These are phyloP conservation scores for Trachymyrmex septentrionalis DNA, from an alignment of 1,140 invertebrate genomes.

Conservation along the genomic window DNA sequence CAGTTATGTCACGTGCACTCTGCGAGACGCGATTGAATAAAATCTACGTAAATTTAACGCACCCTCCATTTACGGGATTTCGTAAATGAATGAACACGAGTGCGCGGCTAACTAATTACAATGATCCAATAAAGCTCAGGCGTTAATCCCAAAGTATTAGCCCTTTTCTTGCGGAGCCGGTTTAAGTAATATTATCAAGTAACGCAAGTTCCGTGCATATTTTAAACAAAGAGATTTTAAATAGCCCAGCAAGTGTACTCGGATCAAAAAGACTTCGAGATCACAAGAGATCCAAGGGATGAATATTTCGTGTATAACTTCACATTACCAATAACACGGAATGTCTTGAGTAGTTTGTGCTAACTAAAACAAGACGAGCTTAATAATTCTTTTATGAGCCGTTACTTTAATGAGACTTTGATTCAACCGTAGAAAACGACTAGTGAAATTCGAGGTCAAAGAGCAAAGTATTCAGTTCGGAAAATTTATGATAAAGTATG, in stretches of 20 bases:
- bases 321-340: not conserved
- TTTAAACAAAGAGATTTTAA: constrained; percentile 9
- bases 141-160: constrained; percentile 41
- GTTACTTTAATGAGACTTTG: not conserved
- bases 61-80: constrained; percentile 35
- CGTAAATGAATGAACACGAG: constrained; percentile 21
- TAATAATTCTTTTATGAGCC: constrained; percentile 2
- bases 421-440: not conserved
- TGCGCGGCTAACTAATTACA: constrained; percentile 7
- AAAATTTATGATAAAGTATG: too few relatives aligned
- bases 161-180: not conserved
- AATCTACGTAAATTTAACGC: constrained; percentile 18
- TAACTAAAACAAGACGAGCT: not conserved
- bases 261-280: not conserved
- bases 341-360: not conserved
- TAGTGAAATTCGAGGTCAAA: not conserved
- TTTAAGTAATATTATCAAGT: constrained; percentile 19
- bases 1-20: not conserved
- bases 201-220: not conserved
- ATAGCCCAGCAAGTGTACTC: not conserved
- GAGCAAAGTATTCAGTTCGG: not conserved
- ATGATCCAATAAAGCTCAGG: constrained; percentile 30
- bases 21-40: constrained; percentile 21
- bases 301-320: constrained; percentile 26
- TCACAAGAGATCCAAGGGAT: not conserved